Base-by-base conservation (phyloP, 2,113 vertebrate species). In the Gambusia holbrooki region DNA sequence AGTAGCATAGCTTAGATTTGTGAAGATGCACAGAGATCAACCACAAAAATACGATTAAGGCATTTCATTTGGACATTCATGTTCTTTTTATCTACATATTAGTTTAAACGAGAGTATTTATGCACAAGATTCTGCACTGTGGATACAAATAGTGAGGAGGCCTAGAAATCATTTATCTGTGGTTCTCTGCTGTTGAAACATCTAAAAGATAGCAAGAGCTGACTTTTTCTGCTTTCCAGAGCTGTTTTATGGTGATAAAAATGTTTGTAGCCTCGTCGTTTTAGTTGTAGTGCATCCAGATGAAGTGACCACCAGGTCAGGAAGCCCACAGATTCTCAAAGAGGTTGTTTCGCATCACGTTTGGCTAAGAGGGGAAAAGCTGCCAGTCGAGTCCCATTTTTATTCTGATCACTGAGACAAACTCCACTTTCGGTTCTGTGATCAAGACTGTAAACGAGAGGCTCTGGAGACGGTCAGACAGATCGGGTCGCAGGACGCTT, bases 371-470 rank as follows among this genome's bases (percentile, higher is more conserved):
- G 42, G 77, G 88, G 60, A 77, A 63, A 48, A 29, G 61, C 35
- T 37, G 66, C 62, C 66, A 62, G 28, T 17, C 48, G 17, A 27
- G 37, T 45, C 27, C 66, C 62, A 66, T 82, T 84, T 30, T n/a
- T 33, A 75, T 75, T 73, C 69, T 13, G 30, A 48, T 74, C 81
- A 19, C 70, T 0, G 66, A 7, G 29, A 30, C 73, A 40, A 62
- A 66, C 37, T 71, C 73, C 13, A 86, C 84, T 89, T 87, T 69
- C 62, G 83, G 91, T 89, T 75, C 70, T 48, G 74, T 66, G 62
- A 84, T 87, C 58, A 62, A 37, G 73, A 76, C 30, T 11, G 67
- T 58, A 22, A 35, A 12, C 42, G 9, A 45, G 77, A 19, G 91
- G 94, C 22, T 1, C 35, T 45, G 35, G 0, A 0, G 69, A 71